phyloP scores from a whole-genome alignment of 2,797 vertebrate genomes.

The Pelodytes ibericus region DNA sequence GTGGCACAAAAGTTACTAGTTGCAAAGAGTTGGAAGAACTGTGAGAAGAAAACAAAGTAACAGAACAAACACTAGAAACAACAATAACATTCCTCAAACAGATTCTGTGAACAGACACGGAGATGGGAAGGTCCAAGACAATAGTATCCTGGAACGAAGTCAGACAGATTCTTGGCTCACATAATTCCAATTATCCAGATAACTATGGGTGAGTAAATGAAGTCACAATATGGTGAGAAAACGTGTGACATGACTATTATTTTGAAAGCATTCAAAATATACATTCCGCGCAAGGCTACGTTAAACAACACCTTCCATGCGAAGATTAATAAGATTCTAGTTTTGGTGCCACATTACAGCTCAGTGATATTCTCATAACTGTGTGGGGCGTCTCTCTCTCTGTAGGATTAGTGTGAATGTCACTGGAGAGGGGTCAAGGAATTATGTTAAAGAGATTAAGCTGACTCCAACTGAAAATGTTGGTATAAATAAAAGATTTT shows the following conservation, averaged over 20 bases:
- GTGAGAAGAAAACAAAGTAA: not conserved
- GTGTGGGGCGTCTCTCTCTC: no score
- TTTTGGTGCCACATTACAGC: not conserved
- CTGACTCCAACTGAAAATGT: no score
- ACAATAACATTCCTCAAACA: not conserved
- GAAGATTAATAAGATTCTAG: not conserved
- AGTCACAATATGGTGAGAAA: not conserved
- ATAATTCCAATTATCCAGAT: not conserved
- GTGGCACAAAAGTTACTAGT: not conserved
- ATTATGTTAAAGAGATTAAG: no score
- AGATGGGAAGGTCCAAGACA: not conserved
- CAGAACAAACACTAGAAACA: not conserved
- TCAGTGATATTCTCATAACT: not conserved
- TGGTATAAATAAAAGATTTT: no score
- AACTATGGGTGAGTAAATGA: not conserved
- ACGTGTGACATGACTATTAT: not conserved
- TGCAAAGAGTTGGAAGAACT: not conserved
- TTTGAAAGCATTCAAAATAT: not conserved
- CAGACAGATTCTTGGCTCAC: not conserved
- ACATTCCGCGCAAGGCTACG: not conserved
- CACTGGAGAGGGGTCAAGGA: no score
- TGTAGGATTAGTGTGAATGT: no score
- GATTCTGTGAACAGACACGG: not conserved
- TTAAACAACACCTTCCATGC: not conserved
- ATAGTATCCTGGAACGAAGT: not conserved